Conservation (phyloP, 2,113 vertebrate genomes). For the Chunga burmeisteri region DNA sequence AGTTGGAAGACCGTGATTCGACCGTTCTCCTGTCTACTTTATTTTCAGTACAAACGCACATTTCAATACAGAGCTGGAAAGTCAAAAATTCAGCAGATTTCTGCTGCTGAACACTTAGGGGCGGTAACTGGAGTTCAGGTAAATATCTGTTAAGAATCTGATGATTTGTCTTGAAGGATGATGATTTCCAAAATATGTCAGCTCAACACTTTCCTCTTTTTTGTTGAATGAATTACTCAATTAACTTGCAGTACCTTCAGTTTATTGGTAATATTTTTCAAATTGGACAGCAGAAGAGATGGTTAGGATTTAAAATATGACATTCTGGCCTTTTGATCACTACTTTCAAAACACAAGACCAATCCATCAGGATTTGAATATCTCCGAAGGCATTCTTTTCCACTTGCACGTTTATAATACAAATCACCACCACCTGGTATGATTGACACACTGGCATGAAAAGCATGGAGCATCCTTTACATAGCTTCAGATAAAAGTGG, state of each 20-base stretch:
- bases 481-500: not conserved
- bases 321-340: not conserved
- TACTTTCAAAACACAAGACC: not conserved
- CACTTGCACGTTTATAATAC: not conserved
- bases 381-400: not conserved
- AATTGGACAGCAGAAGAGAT: not conserved
- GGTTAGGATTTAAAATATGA: not conserved
- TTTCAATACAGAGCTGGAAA: not conserved
- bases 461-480: not conserved
- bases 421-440: not conserved
- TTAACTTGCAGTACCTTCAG: not conserved
- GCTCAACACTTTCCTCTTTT: not conserved
- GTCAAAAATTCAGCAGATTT: not conserved
- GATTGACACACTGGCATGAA: not conserved
- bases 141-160: not conserved
- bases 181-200: not conserved
- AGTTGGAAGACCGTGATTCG: not conserved
- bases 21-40: not conserved
- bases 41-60: not conserved
- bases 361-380: not conserved
- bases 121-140: not conserved
- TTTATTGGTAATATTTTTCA: not conserved
- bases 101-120: not conserved
- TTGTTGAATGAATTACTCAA: not conserved
- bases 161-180: not conserved